These are phyloP conservation scores for Alethe diademata DNA, from an alignment of 2,113 vertebrate genomes.

Conservation along the genomic window DNA sequence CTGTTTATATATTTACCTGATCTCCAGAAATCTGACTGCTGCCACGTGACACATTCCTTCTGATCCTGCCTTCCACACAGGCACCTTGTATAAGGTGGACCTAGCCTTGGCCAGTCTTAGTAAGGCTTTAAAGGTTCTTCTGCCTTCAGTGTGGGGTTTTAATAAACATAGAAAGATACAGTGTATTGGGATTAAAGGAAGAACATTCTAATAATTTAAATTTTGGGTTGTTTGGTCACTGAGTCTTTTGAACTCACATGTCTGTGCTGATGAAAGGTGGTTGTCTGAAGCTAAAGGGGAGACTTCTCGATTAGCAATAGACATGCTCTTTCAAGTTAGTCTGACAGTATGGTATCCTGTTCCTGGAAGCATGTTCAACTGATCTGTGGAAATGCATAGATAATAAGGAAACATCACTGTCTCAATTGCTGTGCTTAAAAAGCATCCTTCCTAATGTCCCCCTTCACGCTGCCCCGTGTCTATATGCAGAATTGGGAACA, in stretches of 20 bases:
- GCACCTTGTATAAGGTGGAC: background rate
- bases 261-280: background rate
- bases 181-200: background rate
- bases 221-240: background rate
- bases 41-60: background rate
- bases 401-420: background rate
- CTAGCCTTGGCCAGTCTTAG: background rate
- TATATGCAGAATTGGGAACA: background rate
- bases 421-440: background rate
- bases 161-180: background rate
- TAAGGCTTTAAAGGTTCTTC: background rate
- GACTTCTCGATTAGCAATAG: background rate
- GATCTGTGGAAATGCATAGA: background rate
- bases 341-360: background rate
- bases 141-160: background rate
- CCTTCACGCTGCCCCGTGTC: background rate
- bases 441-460: background rate
- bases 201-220: background rate
- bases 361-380: background rate
- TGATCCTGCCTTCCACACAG: background rate
- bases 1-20: background rate
- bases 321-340: background rate
- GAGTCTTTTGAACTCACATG: background rate
- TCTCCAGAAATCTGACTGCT: background rate
- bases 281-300: background rate